Conservation (phyloP, 2,888 invertebrate genomes). For the Ectemnius lituratus region DNA sequence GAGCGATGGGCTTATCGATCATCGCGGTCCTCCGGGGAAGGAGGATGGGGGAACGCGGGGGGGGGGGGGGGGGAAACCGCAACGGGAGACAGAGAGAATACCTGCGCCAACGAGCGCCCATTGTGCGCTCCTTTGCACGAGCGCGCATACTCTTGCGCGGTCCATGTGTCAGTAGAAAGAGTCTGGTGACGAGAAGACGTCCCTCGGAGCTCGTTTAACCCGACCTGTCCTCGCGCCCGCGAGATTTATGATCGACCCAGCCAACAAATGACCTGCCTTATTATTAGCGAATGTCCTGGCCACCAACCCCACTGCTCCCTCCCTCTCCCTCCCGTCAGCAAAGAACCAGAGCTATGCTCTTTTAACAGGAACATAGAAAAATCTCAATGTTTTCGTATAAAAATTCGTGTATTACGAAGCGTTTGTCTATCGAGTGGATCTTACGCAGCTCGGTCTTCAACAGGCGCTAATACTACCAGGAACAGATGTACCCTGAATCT, state of each 20-base stretch:
- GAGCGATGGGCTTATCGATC: slow-evolving; percentile 46
- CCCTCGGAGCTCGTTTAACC: slow-evolving; percentile 49
- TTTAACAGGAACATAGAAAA: too few species aligned
- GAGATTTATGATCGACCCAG: slow-evolving; percentile 68
- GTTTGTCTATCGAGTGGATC: too few species aligned
- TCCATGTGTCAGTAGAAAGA: too few species aligned
- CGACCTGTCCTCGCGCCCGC: slow-evolving; percentile 17
- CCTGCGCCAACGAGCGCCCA: slow-evolving; percentile 43
- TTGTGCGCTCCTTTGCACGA: slow-evolving; percentile 35
- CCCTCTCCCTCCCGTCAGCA: too few species aligned
- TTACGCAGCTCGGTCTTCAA: too few species aligned
- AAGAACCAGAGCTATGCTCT: background rate
- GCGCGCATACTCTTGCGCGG: too few species aligned
- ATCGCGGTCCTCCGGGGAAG: slow-evolving; percentile 32
- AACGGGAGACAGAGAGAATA: slow-evolving; percentile 36
- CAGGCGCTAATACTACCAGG: slow-evolving; percentile 41
- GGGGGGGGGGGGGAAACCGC: slow-evolving; percentile 30
- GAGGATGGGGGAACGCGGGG: too few species aligned
- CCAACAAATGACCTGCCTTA: slow-evolving; percentile 50
- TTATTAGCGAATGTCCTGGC: slow-evolving; percentile 30
- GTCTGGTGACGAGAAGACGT: slow-evolving; percentile 49
- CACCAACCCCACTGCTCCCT: background rate
- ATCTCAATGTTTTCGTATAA: too few species aligned
- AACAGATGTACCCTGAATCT: slow-evolving; percentile 70
- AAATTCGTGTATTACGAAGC: too few species aligned